These are phyloP conservation scores for Marisa cornuarietis DNA, from an alignment of 1,140 invertebrate genomes.

Conservation along the genomic window DNA sequence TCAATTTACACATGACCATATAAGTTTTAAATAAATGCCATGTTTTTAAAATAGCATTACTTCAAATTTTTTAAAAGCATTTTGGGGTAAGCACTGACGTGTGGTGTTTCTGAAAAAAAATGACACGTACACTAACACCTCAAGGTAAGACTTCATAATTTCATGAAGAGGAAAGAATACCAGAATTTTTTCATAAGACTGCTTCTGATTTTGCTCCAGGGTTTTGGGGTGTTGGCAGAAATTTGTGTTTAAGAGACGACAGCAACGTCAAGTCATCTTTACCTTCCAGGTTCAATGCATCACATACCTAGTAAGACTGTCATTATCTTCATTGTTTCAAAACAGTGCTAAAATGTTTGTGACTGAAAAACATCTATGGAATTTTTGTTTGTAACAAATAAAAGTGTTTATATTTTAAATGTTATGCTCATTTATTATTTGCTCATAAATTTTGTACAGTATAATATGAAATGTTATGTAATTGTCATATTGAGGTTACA, in stretches of 20 bases:
- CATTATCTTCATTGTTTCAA: neutral
- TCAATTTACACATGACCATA: no score
- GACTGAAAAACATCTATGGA: neutral
- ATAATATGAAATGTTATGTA: neutral
- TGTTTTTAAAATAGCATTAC: neutral
- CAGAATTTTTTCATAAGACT: neutral
- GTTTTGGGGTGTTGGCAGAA: conserved; percentile 7
- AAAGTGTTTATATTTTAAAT: neutral
- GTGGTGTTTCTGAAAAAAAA: neutral
- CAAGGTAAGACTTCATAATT: neutral
- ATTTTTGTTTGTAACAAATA: neutral
- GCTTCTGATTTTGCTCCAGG: conserved; percentile 5
- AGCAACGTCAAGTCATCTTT: conserved; percentile 12
- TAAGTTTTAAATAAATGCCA: neutral
- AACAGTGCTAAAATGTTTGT: neutral
- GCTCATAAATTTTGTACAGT: neutral
- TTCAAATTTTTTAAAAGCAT: neutral
- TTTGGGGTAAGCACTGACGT: neutral
- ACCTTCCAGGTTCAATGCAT: conserved; percentile 14
- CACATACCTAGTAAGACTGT: conserved; percentile 12
- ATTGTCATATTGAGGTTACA: neutral
- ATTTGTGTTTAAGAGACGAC: neutral
- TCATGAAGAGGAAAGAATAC: neutral
- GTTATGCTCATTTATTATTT: neutral
- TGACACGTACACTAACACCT: neutral